Evolutionary conservation across 2,113 vertebrate species (phyloP).

Genomic region (Equus przewalskii): DNA sequence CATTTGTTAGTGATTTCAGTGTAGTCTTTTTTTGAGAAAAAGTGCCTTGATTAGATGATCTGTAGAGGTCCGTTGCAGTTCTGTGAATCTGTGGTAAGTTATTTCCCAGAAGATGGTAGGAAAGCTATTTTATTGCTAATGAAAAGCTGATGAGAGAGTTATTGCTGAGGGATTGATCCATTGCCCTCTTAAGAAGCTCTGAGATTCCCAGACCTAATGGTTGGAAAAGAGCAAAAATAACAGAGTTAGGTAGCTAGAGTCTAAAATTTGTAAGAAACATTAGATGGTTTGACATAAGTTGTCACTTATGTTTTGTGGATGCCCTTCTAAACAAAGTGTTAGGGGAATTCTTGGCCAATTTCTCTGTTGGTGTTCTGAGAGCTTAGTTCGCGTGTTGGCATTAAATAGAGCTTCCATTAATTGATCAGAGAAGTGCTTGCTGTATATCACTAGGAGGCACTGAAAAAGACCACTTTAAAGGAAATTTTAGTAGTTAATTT

Average conservation of each 20-base stretch:
- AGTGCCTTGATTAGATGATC: conserved; percentile 44
- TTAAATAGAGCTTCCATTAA: conserved; percentile 76
- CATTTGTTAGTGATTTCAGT: neutral
- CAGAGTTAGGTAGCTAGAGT: conserved; percentile 46
- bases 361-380: conserved; percentile 56
- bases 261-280: conserved; percentile 61
- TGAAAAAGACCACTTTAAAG: conserved; percentile 30
- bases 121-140: conserved; percentile 81
- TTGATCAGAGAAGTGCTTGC: conserved; percentile 70
- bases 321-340: conserved; percentile 71
- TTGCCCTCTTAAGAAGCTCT: conserved; percentile 73
- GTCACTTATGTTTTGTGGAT: conserved; percentile 72
- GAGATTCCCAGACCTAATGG: conserved; percentile 72
- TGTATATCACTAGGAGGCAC: conserved; percentile 12
- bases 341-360: conserved; percentile 65
- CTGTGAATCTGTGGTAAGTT: conserved; percentile 56
- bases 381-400: conserved; percentile 46
- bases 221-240: conserved; percentile 66
- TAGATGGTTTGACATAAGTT: conserved; percentile 60
- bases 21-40: neutral
- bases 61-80: neutral
- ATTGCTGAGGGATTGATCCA: conserved; percentile 77
- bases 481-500: conserved; percentile 50
- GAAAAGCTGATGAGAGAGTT: conserved; percentile 81
- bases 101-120: conserved; percentile 75